Conservation (phyloP, 1,140 invertebrate species). For the Chironomus tepperi region DNA sequence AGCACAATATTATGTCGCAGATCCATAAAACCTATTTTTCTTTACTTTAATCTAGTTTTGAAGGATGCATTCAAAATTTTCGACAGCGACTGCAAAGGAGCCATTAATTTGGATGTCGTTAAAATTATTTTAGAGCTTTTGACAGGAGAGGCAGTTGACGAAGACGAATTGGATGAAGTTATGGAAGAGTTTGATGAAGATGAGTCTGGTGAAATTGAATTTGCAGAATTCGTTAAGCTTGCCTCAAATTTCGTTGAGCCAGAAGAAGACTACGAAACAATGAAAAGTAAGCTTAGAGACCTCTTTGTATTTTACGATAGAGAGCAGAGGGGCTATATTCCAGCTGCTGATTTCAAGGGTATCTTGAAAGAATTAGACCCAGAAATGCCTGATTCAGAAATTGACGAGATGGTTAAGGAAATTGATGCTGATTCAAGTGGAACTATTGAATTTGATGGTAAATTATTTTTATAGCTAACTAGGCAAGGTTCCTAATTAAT, state of each 20-base stretch:
- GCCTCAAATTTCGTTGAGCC: constrained; percentile 6
- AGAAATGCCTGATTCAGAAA: background rate
- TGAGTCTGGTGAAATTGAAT: constrained; percentile 17
- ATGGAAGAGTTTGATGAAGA: constrained; percentile 19
- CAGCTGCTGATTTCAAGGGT: background rate
- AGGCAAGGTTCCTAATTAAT: background rate
- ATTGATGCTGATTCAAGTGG: background rate
- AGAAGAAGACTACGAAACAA: constrained; percentile 16
- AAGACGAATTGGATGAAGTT: constrained; percentile 6
- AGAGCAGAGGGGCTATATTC: background rate
- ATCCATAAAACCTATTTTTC: background rate
- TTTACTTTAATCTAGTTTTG: background rate
- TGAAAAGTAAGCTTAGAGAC: background rate
- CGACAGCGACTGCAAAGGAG: background rate
- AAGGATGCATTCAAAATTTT: constrained; percentile 9
- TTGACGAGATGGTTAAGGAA: constrained; percentile 1
- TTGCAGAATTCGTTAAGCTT: constrained; percentile 3
- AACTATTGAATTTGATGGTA: constrained; percentile 19
- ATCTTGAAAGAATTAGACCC: constrained; percentile 12
- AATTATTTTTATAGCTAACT: background rate
- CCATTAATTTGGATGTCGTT: background rate
- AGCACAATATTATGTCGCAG: background rate
- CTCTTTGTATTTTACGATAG: background rate
- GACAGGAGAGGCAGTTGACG: background rate
- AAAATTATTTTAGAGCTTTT: background rate